Conservation (phyloP, 2,888 invertebrate genomes). For the Omphaloscelis lunosa region DNA sequence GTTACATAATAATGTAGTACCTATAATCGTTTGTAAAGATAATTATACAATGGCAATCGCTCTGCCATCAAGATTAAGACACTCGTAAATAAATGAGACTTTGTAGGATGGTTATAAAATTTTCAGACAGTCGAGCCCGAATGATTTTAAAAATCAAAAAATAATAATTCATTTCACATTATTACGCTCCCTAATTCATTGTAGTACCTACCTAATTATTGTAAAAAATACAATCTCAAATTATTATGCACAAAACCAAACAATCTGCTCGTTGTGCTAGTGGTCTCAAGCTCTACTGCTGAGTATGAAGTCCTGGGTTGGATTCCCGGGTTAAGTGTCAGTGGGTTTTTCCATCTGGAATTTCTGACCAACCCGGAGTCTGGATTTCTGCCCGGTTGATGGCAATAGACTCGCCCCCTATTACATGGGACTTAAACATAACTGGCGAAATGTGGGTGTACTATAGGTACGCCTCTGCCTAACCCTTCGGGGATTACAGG, state of each 20-base stretch:
- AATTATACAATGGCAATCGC: neutral
- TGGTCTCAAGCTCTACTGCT: no score
- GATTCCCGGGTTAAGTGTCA: no score
- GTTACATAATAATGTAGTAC: slow-evolving; percentile 1
- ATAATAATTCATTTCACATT: neutral
- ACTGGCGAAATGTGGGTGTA: no score
- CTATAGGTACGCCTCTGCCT: no score
- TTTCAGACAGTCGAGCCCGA: neutral
- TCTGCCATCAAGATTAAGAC: slow-evolving; percentile 21
- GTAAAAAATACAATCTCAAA: neutral
- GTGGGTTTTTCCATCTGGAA: no score
- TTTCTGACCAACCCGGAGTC: no score
- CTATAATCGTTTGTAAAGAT: neutral
- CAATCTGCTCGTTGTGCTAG: no score
- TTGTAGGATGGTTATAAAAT: neutral
- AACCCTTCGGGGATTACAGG: no score
- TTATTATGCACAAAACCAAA: neutral
- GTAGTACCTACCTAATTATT: neutral
- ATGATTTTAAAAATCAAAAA: neutral
- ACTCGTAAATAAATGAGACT: neutral
- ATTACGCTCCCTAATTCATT: neutral
- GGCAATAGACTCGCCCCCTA: no score
- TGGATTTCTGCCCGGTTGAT: no score
- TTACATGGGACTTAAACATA: no score
- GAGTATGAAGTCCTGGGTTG: no score